Conservation (phyloP, 2,888 invertebrate genomes). For the Nomada ruficornis region DNA sequence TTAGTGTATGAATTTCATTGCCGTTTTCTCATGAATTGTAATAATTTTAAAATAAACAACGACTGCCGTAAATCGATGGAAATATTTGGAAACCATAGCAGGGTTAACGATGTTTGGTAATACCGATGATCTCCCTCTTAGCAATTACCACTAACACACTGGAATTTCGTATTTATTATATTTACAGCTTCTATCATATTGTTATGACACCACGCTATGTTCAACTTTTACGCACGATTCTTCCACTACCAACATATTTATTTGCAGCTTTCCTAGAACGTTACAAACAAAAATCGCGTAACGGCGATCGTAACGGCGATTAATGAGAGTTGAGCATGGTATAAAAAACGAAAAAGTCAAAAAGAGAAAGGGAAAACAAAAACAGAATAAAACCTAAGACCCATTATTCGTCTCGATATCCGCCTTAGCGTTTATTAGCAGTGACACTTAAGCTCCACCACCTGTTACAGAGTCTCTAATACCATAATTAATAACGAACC, state of each 20-base stretch:
- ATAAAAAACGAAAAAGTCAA: constrained; percentile 16
- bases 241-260: constrained; percentile 4
- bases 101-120: constrained; percentile 56
- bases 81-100: too few species aligned
- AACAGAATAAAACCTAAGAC: constrained; percentile 5
- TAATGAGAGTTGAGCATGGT: constrained; percentile 73
- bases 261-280: constrained; percentile 28
- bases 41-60: too few species aligned
- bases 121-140: constrained; percentile 56
- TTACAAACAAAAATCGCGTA: neutral
- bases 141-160: constrained; percentile 65
- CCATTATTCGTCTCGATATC: constrained; percentile 66
- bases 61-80: too few species aligned
- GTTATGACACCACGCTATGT: constrained; percentile 73
- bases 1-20: too few species aligned
- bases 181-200: constrained; percentile 75
- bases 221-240: constrained; percentile 68
- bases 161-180: constrained; percentile 68
- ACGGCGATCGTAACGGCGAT: constrained; percentile 27
- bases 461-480: constrained; percentile 69
- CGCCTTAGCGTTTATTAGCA: constrained; percentile 75
- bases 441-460: constrained; percentile 79
- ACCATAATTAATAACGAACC: constrained; percentile 42
- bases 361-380: neutral
- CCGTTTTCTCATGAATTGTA: neutral